Evolutionary conservation across 2,113 vertebrate species (phyloP).

Genomic region (Pelusios castaneus): DNA sequence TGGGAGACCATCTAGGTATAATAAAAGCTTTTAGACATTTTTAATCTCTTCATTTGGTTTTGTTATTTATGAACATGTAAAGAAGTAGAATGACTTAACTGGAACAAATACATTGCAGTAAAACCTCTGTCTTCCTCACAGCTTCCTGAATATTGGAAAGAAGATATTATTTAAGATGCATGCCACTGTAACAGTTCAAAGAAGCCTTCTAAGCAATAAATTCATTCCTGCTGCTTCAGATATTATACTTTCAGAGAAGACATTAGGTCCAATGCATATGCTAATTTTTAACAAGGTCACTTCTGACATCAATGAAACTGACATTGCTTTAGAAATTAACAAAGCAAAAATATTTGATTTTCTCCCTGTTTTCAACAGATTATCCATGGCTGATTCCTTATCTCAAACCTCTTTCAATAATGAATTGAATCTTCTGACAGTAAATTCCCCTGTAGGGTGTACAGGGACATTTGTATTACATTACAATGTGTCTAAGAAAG

Average conservation of each 20-base stretch:
- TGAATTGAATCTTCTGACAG: background rate
- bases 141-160: background rate
- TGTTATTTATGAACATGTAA: background rate
- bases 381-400: background rate
- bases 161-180: background rate
- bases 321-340: background rate
- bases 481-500: background rate
- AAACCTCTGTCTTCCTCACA: background rate
- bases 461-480: background rate
- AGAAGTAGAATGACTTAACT: background rate
- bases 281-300: background rate
- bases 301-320: background rate
- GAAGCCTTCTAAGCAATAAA: background rate
- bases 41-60: background rate
- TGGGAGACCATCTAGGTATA: no score
- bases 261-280: background rate
- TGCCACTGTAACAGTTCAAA: background rate
- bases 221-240: background rate
- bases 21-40: background rate
- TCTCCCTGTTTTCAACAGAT: background rate
- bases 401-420: background rate
- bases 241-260: background rate
- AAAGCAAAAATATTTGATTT: background rate
- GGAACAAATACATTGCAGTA: background rate
- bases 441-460: background rate